Base-by-base conservation (phyloP, 1,140 invertebrate species). In the Sitophilus oryzae region DNA sequence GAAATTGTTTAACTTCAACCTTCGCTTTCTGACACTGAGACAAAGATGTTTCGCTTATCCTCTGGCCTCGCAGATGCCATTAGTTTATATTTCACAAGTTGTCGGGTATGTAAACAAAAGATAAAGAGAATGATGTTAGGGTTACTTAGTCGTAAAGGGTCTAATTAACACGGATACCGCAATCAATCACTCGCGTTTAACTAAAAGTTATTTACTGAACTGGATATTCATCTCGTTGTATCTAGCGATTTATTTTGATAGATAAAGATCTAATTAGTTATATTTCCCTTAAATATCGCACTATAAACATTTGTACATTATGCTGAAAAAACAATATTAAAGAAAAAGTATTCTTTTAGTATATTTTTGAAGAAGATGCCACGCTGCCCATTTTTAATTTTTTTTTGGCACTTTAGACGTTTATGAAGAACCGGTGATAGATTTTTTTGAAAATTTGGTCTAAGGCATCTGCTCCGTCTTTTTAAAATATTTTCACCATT, bases 71-170 rank as follows among this genome's bases (percentile, higher is more conserved):
- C n/a, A n/a, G n/a, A n/a, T n/a, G 21, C 52, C 52, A 54, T 54
- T 54, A 54, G 52, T 47, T 47, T 54, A 54, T 54, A 54, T 54
- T 47, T 48, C n/a, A n/a, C n/a, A n/a, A 38, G 35, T 20, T 47
- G 52, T 47, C 52, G 11, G n/a, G 16, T 45, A 54, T 47, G 52
- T 45, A 54, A 54, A 54, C 52, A 54, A 54, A 54, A 54, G 52
- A 47, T 47, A 34, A 37, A 40, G 52, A 45, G 48, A 54, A 54
- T 54, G 52, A 54, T 54, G 52, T 54, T 47, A 43, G 52, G 44
- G 48, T 37, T 54, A 45, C 52, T 22, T 43, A 54, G 35, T 38
- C 44, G n/a, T n/a, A n/a, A n/a, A 47, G 44, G 52, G 44, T 37
- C 44, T 47, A 48, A 54, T 36, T 54, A 47, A 53, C 45, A 41